These are phyloP conservation scores for Morelia viridis DNA, from an alignment of 2,797 vertebrate genomes.

Conservation along the genomic window DNA sequence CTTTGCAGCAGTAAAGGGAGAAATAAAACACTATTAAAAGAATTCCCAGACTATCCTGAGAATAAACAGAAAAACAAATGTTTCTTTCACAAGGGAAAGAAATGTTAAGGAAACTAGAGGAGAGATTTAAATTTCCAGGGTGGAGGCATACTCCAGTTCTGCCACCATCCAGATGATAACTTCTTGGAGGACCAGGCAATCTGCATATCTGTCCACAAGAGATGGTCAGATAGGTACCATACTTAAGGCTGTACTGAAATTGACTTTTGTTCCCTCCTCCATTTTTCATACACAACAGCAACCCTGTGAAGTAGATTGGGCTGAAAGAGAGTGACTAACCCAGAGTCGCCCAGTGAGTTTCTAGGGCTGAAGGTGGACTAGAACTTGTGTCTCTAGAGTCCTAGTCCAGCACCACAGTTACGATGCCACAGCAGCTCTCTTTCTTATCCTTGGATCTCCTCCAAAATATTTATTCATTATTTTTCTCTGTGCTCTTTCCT, in stretches of 20 bases:
- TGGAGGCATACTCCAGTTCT: neutral
- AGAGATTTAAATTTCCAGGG: neutral
- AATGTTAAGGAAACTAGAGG: neutral
- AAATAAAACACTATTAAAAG: neutral
- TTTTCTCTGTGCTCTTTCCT: neutral
- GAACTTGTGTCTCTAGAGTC: neutral
- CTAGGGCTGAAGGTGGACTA: neutral
- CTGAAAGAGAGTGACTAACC: neutral
- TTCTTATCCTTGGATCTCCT: conserved; percentile 32
- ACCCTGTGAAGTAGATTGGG: neutral
- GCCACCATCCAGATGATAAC: neutral
- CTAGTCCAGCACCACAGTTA: too few species aligned
- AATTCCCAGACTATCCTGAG: neutral
- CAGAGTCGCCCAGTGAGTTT: neutral
- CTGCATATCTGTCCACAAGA: neutral
- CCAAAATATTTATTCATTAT: neutral
- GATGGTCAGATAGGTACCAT: neutral
- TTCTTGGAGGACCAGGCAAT: neutral
- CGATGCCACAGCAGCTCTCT: neutral
- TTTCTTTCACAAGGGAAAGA: neutral
- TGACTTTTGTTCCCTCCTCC: neutral
- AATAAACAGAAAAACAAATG: neutral
- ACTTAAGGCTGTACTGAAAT: neutral
- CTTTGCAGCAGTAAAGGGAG: neutral
- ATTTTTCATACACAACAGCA: neutral